Percentiles rank a stretch among this genome's conserved stretches.
Evolutionary conservation across 2,113 vertebrate genomes (phyloP).

Genomic region (Callipepla californica): DNA sequence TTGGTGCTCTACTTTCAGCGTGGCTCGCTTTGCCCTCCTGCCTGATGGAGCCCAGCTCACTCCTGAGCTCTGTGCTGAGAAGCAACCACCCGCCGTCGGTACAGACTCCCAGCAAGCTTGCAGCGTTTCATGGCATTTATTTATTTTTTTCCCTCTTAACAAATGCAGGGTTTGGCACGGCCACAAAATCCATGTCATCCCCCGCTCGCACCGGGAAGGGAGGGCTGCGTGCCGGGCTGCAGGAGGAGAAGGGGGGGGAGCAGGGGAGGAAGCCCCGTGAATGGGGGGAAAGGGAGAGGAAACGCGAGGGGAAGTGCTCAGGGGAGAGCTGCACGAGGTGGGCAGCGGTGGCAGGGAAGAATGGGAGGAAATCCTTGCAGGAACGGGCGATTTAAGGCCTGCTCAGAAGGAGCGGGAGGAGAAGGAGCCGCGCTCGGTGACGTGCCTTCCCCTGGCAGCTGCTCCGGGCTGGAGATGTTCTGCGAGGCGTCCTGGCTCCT

Average conservation of each 20-base stretch:
- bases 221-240: not conserved
- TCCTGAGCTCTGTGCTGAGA: not conserved
- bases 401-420: not conserved
- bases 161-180: not conserved
- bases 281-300: slow-evolving; percentile 3
- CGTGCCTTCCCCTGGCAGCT: not conserved
- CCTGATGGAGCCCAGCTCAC: fast-evolving
- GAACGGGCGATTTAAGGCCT: not conserved
- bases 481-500: no score
- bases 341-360: not conserved
- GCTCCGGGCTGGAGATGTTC: not conserved
- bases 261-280: not conserved
- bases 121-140: not conserved
- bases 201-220: not conserved
- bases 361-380: slow-evolving; percentile 39
- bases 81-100: not conserved
- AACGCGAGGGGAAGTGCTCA: not conserved
- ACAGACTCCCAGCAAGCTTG: not conserved
- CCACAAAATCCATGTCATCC: not conserved
- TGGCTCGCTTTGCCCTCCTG: not conserved
- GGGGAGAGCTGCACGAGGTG: not conserved
- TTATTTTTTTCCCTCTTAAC: not conserved
- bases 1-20: not conserved
- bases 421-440: not conserved
- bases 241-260: not conserved